Conservation (phyloP, 2,797 vertebrate genomes). For the Fistularia tabacaria region DNA sequence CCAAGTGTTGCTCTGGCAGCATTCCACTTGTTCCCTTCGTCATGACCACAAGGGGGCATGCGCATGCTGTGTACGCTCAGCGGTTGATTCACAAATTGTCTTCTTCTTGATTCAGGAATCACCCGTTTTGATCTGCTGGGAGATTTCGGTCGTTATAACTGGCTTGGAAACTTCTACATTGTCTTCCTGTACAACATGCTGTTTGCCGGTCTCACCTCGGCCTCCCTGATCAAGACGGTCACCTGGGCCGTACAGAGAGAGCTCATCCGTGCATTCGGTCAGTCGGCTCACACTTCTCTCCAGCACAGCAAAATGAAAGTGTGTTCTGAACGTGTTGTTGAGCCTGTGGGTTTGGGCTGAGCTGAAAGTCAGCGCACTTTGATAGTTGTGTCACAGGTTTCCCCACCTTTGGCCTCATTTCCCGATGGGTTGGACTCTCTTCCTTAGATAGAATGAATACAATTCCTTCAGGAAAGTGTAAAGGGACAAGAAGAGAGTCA, state of each 20-base stretch:
- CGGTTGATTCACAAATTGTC: background rate
- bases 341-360: constrained; percentile 5
- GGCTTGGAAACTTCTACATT: constrained; percentile 94
- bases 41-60: constrained; percentile 58
- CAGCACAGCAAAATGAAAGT: background rate
- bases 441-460: constrained; percentile 83
- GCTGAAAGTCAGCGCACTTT: constrained; percentile 36
- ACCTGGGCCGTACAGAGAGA: constrained; percentile 90
- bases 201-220: constrained; percentile 91
- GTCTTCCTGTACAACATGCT: constrained; percentile 94
- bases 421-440: constrained; percentile 77
- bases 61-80: constrained; percentile 7
- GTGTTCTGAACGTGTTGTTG: background rate
- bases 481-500: constrained; percentile 71
- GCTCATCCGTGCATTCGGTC: constrained; percentile 91
- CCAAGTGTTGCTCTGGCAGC: constrained; percentile 5
- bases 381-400: constrained; percentile 49
- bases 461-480: constrained; percentile 81
- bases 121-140: constrained; percentile 95
- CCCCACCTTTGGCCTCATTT: constrained; percentile 66
- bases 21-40: constrained; percentile 36
- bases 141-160: constrained; percentile 93
- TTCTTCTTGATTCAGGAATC: constrained; percentile 76
- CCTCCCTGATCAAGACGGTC: constrained; percentile 90
- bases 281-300: constrained; percentile 53